Conservation (phyloP, 1,140 invertebrate genomes). For the Meteorus sp. region DNA sequence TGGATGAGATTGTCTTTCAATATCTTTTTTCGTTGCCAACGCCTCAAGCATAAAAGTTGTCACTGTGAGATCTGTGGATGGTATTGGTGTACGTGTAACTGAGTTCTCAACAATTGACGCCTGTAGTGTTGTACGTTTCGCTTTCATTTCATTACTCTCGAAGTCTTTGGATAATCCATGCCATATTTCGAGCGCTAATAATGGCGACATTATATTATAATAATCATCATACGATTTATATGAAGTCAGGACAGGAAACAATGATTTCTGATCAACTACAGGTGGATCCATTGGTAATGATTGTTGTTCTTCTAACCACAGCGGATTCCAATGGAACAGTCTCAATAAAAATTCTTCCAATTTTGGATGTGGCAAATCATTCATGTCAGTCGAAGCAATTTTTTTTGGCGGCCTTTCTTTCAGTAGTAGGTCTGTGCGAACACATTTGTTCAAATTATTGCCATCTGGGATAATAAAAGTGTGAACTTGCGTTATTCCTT, state of each 20-base stretch:
- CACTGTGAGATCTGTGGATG: slow-evolving; percentile 27
- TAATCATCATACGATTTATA: slow-evolving; percentile 42
- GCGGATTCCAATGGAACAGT: slow-evolving; percentile 43
- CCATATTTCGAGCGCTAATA: slow-evolving; percentile 46
- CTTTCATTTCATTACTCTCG: slow-evolving; percentile 7
- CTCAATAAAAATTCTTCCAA: slow-evolving; percentile 38
- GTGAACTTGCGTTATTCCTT: slow-evolving; percentile 18
- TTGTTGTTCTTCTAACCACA: slow-evolving; percentile 44
- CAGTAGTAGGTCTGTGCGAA: slow-evolving; percentile 34
- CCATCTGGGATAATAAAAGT: slow-evolving; percentile 38
- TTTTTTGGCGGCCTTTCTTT: slow-evolving; percentile 12
- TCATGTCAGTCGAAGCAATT: neutral
- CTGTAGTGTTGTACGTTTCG: slow-evolving; percentile 10
- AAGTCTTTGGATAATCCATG: slow-evolving; percentile 36
- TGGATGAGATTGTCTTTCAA: slow-evolving; percentile 28
- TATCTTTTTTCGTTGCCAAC: slow-evolving; percentile 30
- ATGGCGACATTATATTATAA: slow-evolving; percentile 34
- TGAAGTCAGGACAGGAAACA: slow-evolving; percentile 25
- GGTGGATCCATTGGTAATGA: slow-evolving; percentile 31
- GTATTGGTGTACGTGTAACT: slow-evolving; percentile 25
- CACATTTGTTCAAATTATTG: slow-evolving; percentile 37
- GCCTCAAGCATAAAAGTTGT: slow-evolving; percentile 35
- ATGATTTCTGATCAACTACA: slow-evolving; percentile 29
- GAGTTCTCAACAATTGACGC: slow-evolving; percentile 34
- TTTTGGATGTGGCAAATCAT: slow-evolving; percentile 25